Conservation (phyloP, 2,113 vertebrate species). For the Rhea pennata region DNA sequence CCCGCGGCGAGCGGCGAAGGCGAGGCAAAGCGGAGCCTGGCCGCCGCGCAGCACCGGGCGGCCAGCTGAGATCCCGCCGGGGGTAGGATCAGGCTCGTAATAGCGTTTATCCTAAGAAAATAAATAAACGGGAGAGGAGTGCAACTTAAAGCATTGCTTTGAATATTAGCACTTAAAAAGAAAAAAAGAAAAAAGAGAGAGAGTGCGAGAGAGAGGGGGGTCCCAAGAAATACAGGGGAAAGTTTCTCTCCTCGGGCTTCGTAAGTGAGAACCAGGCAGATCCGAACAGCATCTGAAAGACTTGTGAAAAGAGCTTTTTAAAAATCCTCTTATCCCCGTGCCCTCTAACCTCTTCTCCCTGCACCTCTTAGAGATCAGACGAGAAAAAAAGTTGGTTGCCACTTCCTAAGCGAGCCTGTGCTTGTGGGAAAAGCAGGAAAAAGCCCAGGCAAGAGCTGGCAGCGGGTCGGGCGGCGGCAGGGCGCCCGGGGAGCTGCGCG, state of each 20-base stretch:
- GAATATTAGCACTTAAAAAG: background rate
- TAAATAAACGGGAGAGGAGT: background rate
- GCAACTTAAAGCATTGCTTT: background rate
- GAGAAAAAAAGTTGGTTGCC: background rate
- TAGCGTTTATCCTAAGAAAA: background rate
- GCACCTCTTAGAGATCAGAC: background rate
- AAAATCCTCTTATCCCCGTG: background rate
- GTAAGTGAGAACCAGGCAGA: background rate
- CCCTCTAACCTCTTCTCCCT: background rate
- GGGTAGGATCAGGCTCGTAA: too few species aligned
- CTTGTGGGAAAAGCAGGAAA: background rate
- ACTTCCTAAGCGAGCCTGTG: background rate
- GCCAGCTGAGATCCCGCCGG: too few species aligned
- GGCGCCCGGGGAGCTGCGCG: too few species aligned
- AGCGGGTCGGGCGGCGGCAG: background rate
- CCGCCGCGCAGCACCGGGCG: background rate
- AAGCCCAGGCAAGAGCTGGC: background rate
- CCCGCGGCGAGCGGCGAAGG: accelerated
- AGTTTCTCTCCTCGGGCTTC: background rate
- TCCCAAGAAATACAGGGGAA: background rate
- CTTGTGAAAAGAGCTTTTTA: too few species aligned
- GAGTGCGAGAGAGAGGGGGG: too few species aligned
- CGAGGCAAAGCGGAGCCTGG: background rate
- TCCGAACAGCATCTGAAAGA: background rate
- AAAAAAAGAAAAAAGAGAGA: too few species aligned